A percentile compares a stretch with the other conserved stretches of the same genome.
These are phyloP conservation scores for Lophius americanus DNA, from an alignment of 2,797 vertebrate genomes.

Conservation along the genomic window DNA sequence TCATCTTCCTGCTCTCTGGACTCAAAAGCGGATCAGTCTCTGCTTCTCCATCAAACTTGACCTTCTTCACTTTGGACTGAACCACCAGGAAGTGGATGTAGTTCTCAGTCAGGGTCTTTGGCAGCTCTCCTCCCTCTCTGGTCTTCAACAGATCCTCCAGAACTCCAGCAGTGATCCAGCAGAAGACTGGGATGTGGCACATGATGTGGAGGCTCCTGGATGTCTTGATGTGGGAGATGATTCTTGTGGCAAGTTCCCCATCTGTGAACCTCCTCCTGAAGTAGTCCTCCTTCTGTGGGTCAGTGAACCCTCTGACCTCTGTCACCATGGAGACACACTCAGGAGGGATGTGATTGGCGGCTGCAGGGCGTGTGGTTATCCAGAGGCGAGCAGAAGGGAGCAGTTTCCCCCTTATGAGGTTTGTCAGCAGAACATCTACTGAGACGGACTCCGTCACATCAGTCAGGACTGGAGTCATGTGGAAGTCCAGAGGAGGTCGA, in stretches of 20 bases:
- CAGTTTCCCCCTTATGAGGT: no score
- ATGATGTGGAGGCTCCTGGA: slow-evolving; percentile 23
- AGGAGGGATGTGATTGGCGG: no score
- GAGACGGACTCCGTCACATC: no score
- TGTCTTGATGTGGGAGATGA: slow-evolving; percentile 20
- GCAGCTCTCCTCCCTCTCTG: no score
- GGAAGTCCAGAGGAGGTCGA: neutral
- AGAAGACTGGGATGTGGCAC: slow-evolving; percentile 49
- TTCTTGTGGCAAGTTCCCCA: neutral
- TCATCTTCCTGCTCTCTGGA: neutral
- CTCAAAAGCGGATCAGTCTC: neutral
- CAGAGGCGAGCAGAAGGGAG: no score
- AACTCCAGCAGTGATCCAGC: slow-evolving; percentile 31
- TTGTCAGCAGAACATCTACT: no score
- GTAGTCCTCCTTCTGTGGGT: slow-evolving; percentile 33
- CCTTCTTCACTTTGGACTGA: no score
- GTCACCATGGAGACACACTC: slow-evolving; percentile 4
- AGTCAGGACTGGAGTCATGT: no score
- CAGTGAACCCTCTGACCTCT: slow-evolving; percentile 27
- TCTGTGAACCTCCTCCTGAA: slow-evolving; percentile 27
- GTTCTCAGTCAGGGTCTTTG: no score
- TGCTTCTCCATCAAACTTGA: neutral
- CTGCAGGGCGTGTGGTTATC: no score
- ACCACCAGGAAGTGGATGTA: no score
- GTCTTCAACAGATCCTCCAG: neutral